Evolutionary conservation across 1,140 invertebrate species (phyloP), one percentile per base, ranked within the genome.

Genomic region (Caenorhabditis briggsae): DNA sequence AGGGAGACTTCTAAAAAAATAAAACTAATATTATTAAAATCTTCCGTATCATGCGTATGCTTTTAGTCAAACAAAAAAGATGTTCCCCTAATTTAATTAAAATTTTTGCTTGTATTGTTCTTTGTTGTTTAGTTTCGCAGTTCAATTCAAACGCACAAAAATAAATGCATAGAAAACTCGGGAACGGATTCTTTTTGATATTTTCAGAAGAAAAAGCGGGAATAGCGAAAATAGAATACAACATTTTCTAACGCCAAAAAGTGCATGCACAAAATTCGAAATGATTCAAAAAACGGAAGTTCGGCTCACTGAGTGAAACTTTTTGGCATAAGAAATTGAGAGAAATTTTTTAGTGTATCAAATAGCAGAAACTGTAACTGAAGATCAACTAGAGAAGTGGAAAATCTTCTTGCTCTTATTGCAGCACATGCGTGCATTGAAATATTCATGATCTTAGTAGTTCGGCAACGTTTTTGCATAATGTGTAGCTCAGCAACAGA

Each of bases 21-120:
- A 48, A 78, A 78, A 78, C 70, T 78, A 78, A 78, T 78, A 78
- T 43, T 78, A 78, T 78, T 78, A 78, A 78, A 78, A 78, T 78
- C 70, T 50, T 78, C 70, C 53, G 70, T 78, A 78, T 78, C 70
- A 78, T 78, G 70, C 50, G 64, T 70, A 41, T 78, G 33, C 33
- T 46, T 46, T 78, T 46, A 33, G 70, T 78, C 70, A 78, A 41
- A 78, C 70, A 78, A 78, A 46, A 23, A 16, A 8, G 65, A 74
- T 78, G 70, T 78, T 78, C 70, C 33, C 33, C 70, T 78, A 78
- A 78, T 78, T 78, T 78, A 78, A 78, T 78, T 78, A 78, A 65
- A 78, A 78, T 78, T 78, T 64, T 78, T 78, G 70, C 33, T 78
- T 78, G 50, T 33, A 78, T 78, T 78, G 70, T 78, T 78, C 46